Conservation (phyloP, 2,797 vertebrate genomes). For the Arnoldichthys spilopterus region DNA sequence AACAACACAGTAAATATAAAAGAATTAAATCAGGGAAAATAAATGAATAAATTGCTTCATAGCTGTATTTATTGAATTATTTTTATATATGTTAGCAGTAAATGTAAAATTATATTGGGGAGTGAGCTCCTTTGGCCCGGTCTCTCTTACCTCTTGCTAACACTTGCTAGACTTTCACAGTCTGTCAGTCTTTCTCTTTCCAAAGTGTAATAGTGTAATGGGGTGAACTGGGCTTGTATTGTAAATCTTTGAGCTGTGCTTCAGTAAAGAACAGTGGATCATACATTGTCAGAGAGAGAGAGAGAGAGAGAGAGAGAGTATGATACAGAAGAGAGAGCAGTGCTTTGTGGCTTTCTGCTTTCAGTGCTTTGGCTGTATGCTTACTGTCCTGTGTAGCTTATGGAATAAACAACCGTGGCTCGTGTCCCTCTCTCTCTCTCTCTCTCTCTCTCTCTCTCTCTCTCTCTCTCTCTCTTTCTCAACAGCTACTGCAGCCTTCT, state of each 20-base stretch:
- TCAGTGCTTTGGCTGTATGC: slow-evolving; percentile 31
- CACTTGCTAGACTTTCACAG: neutral
- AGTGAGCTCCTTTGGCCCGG: neutral
- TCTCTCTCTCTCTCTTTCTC: neutral
- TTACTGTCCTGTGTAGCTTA: neutral
- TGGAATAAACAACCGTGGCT: slow-evolving; percentile 46
- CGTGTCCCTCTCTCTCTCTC: neutral
- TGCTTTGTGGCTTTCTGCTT: neutral
- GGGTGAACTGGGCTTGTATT: neutral
- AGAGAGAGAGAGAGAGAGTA: neutral
- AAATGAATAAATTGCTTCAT: no score
- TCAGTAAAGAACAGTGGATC: neutral
- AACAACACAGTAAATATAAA: no score
- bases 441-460: neutral
- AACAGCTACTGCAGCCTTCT: slow-evolving; percentile 19
- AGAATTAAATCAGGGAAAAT: no score
- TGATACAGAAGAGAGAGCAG: neutral
- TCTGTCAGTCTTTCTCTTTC: slow-evolving; percentile 4
- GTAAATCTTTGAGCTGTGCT: neutral
- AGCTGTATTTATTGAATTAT: no score
- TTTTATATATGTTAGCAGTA: no score
- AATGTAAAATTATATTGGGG: no score
- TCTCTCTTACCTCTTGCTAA: slow-evolving; percentile 8
- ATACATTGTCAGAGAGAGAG: neutral
- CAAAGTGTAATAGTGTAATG: neutral